Conservation (phyloP, 2,113 vertebrate genomes). For the Mus pahari region DNA sequence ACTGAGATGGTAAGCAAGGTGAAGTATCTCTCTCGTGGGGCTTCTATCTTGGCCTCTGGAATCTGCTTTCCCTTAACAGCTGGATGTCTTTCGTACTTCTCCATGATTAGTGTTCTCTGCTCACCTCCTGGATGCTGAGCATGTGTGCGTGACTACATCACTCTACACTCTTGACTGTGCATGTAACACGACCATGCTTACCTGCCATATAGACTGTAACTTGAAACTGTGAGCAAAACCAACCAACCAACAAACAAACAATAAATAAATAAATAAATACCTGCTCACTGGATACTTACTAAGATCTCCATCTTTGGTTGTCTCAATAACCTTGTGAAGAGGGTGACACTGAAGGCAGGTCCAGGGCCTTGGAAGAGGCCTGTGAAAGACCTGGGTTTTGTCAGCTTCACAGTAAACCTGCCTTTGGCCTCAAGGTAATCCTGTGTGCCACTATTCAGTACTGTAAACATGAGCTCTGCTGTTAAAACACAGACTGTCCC, state of each 20-base stretch:
- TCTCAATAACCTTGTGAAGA: background rate
- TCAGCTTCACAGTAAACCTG: constrained; percentile 35
- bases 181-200: too few relatives aligned
- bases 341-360: background rate
- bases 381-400: background rate
- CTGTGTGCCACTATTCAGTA: background rate
- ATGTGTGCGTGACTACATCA: background rate
- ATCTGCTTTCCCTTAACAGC: background rate
- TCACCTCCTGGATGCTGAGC: background rate
- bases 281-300: background rate
- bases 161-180: background rate
- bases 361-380: background rate
- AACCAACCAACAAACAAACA: background rate
- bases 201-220: too few relatives aligned
- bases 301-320: background rate
- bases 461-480: background rate
- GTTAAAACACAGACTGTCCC: background rate
- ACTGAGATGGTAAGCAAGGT: background rate
- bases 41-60: background rate
- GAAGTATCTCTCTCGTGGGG: background rate
- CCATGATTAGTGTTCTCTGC: background rate
- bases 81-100: background rate
- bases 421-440: constrained; percentile 1
- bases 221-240: background rate
- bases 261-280: too few relatives aligned